Percentiles rank a stretch among this genome's conserved stretches.
Conservation (phyloP, 2,113 vertebrate species). For the Corythornis cristatus region DNA sequence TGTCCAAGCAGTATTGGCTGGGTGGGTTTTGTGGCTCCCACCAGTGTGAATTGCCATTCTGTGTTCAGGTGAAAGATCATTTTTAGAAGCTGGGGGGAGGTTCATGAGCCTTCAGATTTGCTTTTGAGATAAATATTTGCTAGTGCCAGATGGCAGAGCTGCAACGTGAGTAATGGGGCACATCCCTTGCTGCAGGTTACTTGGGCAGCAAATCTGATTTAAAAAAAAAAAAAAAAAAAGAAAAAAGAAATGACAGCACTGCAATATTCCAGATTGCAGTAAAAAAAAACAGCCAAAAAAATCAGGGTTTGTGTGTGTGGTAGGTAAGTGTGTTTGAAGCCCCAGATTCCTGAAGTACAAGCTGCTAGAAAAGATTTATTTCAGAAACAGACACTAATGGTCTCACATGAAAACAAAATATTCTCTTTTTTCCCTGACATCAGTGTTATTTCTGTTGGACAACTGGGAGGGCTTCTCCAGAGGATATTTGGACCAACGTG, state of each 20-base stretch:
- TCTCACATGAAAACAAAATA: neutral
- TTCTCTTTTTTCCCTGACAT: neutral
- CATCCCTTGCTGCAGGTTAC: neutral
- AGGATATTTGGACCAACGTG: neutral
- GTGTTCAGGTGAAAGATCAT: neutral
- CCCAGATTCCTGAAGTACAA: neutral
- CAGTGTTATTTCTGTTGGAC: neutral
- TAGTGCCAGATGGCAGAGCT: conserved; percentile 11
- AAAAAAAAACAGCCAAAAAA: neutral
- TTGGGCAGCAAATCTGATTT: neutral
- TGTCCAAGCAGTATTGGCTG: neutral
- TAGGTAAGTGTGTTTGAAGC: neutral
- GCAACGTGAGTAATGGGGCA: neutral
- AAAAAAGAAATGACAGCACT: too few species aligned
- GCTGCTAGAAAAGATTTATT: neutral
- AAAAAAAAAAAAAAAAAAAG: neutral
- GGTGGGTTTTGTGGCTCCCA: neutral
- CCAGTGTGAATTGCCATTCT: neutral
- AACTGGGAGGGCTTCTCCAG: neutral
- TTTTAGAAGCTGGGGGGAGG: neutral
- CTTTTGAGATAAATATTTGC: neutral
- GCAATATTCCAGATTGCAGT: neutral
- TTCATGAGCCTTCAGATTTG: neutral
- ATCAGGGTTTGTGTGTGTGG: neutral
- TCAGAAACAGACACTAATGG: neutral